Conservation (phyloP, 2,797 vertebrate species). For the Rhinatrema bivittatum region DNA sequence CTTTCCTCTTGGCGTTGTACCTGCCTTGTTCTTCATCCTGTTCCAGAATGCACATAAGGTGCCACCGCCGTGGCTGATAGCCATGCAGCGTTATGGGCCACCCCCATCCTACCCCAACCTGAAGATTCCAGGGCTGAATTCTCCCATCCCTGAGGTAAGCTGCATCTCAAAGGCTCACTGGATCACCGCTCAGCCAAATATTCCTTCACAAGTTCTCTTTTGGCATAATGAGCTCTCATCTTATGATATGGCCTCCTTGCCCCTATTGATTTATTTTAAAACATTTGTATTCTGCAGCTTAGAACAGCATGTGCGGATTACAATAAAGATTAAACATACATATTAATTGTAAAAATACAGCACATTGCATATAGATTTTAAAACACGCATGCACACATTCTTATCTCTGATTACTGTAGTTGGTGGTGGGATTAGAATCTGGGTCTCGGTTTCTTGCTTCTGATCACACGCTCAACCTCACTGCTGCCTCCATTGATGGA, state of each 20-base stretch:
- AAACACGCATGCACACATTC: too few species aligned
- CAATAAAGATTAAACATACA: too few species aligned
- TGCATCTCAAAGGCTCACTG: too few species aligned
- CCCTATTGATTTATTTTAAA: not conserved
- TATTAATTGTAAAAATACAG: too few species aligned
- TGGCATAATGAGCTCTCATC: accelerated
- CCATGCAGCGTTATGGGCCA: conserved; percentile 90
- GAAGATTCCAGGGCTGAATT: conserved; percentile 87
- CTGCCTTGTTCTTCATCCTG: not conserved
- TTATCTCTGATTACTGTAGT: not conserved
- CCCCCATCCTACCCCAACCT: conserved; percentile 91
- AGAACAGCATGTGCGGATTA: too few species aligned
- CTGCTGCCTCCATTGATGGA: not conserved
- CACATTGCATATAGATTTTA: too few species aligned
- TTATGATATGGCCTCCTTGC: not conserved
- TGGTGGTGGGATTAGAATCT: not conserved
- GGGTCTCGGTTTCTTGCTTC: not conserved
- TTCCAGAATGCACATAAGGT: conserved; percentile 85
- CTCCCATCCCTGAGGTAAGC: conserved; percentile 82
- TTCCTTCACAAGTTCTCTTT: too few species aligned
- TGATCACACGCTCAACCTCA: not conserved
- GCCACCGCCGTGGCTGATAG: conserved; percentile 87
- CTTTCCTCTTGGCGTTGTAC: not conserved
- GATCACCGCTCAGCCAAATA: too few species aligned
- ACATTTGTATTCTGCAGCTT: too few species aligned